phyloP scores from a whole-genome alignment of 1,140 invertebrate genomes.

The Drosophila melanica region DNA sequence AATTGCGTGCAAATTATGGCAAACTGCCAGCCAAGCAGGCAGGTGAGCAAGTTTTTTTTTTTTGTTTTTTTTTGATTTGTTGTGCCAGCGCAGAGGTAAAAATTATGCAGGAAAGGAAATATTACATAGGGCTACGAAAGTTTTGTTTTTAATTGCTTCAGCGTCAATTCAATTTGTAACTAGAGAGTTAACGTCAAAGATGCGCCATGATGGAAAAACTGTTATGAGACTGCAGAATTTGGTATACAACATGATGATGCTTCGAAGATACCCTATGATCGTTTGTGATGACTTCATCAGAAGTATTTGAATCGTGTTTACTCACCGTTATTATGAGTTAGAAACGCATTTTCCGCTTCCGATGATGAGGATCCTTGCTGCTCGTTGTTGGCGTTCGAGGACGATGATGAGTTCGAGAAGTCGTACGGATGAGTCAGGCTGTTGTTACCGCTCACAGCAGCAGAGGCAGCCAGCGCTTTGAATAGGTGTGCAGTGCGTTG shows the following conservation, averaged over 20 bases:
- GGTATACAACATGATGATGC: not conserved
- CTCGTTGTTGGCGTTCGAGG: conserved; percentile 73
- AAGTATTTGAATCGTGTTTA: not conserved
- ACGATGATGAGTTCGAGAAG: conserved; percentile 75
- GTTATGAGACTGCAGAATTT: too few relatives aligned
- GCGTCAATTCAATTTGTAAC: conserved; percentile 66
- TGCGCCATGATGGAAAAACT: conserved; percentile 1
- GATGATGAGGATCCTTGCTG: conserved; percentile 75
- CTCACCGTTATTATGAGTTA: conserved; percentile 82
- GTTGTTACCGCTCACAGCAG: conserved; percentile 53
- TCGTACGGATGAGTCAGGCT: conserved; percentile 77
- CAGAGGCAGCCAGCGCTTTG: conserved; percentile 64
- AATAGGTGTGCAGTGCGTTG: conserved; percentile 72
- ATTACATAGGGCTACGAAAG: conserved; percentile 56
- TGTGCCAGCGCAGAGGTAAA: conserved; percentile 39
- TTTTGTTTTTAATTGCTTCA: conserved; percentile 69
- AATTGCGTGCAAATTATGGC: conserved; percentile 82
- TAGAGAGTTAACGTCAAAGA: not conserved
- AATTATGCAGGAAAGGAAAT: conserved; percentile 54
- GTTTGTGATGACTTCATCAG: not conserved
- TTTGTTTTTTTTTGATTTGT: conserved; percentile 50
- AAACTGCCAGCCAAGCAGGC: conserved; percentile 62
- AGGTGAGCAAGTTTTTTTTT: conserved; percentile 61
- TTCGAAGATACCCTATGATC: too few relatives aligned
- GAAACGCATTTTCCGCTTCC: conserved; percentile 76